Evolutionary conservation across 2,888 invertebrate genomes (phyloP), one percentile per base, ranked within the genome.

Genomic region (Drosophila algonquin): DNA sequence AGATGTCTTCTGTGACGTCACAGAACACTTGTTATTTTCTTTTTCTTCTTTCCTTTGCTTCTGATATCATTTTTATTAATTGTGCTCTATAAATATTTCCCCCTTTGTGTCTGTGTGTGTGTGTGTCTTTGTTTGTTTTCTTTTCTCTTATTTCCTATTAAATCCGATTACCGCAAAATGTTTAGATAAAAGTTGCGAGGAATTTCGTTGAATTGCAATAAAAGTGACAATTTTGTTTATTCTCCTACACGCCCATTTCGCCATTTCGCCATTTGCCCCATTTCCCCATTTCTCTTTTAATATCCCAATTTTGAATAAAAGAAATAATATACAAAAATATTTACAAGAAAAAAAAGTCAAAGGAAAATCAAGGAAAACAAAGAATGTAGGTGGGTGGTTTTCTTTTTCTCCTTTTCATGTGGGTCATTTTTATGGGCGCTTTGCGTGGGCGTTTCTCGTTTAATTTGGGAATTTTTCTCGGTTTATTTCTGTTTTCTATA

Each of bases 51-150:
- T 7, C 10, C 12, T 47, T 48, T 16, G 40, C 14, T 40, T 69
- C 58, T 78, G 65, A 78, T 63, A 63, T 77, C 69, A 77, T 74
- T 77, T 63, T 70, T 77, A 80, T 77, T 70, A 80, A 63, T 74
- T 80, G 65, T 47, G 35, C 14, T 60, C 61, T 75, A 47, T 52
- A 61, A 59, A 64, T 51, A 68, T 14, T 35, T 52, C n/a, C 7
- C 18, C 44, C 21, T n/a, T 40, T 57, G 46, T 58, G 10, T 52
- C 1, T 18, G 30, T 58, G 30, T 52, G 30, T 69, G 40, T 16
- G n/a, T 9, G 16, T 30, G 30, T 16, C 6, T n/a, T 48, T 65
- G 16, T 10, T 16, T 53, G 27, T 44, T 48, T 55, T 27, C 9
- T 53, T 59, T 68, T 68, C 30, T 24, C 52, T 3, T 32, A 8